A percentile compares a stretch with the other conserved stretches of the same genome.
These are phyloP conservation scores for Corynorhinus townsendii DNA, from an alignment of 2,113 vertebrate genomes.

Conservation along the genomic window DNA sequence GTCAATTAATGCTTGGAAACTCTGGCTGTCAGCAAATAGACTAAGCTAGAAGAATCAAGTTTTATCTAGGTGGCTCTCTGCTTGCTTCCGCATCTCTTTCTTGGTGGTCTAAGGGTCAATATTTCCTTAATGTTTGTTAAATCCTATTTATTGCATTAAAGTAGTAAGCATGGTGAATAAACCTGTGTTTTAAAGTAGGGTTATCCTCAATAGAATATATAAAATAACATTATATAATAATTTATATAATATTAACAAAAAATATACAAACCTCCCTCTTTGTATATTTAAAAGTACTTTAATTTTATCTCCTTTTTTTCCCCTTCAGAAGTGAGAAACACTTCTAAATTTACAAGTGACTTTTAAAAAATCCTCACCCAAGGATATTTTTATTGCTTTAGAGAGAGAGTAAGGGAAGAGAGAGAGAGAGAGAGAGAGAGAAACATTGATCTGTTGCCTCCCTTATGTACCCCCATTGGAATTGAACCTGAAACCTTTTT, in stretches of 20 bases:
- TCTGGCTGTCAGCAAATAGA: neutral
- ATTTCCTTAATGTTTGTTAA: slow-evolving; percentile 20
- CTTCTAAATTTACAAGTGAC: neutral
- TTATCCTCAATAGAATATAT: neutral
- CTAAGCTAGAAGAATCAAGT: neutral
- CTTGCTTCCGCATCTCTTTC: neutral
- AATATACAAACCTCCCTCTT: neutral
- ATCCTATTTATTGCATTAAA: neutral
- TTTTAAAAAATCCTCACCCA: neutral
- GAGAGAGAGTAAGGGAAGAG: neutral
- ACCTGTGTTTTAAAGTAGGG: neutral
- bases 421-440: neutral
- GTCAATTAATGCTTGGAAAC: neutral
- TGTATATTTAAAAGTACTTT: neutral
- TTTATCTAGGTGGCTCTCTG: neutral
- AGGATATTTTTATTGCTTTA: neutral
- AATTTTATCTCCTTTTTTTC: neutral
- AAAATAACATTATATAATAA: neutral
- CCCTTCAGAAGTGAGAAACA: neutral
- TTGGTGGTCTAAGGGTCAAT: neutral
- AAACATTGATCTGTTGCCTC: neutral
- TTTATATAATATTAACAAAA: neutral
- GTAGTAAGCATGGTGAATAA: neutral
- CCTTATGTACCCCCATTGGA: neutral
- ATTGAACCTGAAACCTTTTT: neutral